Percentiles rank a stretch among this genome's conserved stretches.
Conservation (phyloP, 2,797 vertebrate species). For the Gymnoscopelus microlampas region DNA sequence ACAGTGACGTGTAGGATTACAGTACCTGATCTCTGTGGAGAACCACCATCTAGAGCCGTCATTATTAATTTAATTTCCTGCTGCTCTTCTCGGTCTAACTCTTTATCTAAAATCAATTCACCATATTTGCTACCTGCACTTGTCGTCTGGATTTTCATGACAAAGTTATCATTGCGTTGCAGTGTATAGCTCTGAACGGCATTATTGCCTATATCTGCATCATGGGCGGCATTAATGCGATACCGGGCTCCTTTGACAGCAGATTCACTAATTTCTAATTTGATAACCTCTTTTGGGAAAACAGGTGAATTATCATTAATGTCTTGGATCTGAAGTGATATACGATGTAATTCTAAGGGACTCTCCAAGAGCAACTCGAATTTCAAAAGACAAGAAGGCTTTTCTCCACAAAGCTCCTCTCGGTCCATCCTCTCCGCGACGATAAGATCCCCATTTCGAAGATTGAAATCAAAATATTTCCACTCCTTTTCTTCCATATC, state of each 20-base stretch:
- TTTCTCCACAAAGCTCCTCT: too few relatives aligned
- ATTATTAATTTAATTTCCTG: too few relatives aligned
- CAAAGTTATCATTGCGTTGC: constrained; percentile 51
- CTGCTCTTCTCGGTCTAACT: constrained; percentile 48
- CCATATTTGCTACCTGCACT: constrained; percentile 36
- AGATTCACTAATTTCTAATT: constrained; percentile 73
- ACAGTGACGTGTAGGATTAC: too few relatives aligned
- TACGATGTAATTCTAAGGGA: constrained; percentile 76
- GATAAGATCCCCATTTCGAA: too few relatives aligned
- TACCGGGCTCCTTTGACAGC: constrained; percentile 61
- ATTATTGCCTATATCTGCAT: constrained; percentile 78
- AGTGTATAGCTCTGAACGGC: constrained; percentile 53
- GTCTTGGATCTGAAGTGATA: constrained; percentile 74
- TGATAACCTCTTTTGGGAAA: constrained; percentile 69
- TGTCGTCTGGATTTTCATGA: constrained; percentile 28
- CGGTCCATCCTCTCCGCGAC: constrained; percentile 28
- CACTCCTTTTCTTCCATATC: constrained; percentile 46
- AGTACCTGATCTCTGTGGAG: too few relatives aligned
- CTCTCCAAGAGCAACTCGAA: constrained; percentile 80
- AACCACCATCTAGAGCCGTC: too few relatives aligned
- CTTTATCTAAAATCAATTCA: constrained; percentile 52
- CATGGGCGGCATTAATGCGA: constrained; percentile 69
- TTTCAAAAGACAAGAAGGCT: too few relatives aligned
- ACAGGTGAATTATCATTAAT: constrained; percentile 81
- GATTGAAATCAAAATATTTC: too few relatives aligned